phyloP scores from a whole-genome alignment of 2,797 vertebrate species.

The Myioborus miniatus region DNA sequence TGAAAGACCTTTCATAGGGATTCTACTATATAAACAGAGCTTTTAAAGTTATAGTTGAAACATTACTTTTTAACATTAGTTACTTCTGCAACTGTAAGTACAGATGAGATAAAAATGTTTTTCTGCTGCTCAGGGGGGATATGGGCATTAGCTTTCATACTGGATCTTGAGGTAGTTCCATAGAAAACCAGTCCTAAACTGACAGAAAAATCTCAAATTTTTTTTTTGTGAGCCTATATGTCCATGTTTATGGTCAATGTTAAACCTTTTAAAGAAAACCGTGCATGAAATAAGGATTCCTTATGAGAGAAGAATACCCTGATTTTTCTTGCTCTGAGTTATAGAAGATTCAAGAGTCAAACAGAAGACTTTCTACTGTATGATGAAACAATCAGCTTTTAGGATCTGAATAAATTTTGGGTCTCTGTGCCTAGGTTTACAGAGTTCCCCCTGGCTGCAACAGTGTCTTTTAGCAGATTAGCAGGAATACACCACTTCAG shows the following conservation, averaged over 20 bases:
- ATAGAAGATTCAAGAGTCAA: not conserved
- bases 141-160: not conserved
- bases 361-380: not conserved
- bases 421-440: not conserved
- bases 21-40: not conserved
- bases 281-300: not conserved
- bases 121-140: not conserved
- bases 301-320: not conserved
- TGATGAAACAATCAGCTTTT: not conserved
- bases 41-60: conserved; percentile 1
- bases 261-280: not conserved
- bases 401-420: not conserved
- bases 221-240: not conserved
- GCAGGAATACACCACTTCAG: not conserved
- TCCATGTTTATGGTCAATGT: not conserved
- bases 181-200: not conserved
- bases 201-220: not conserved
- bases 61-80: not conserved
- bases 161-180: not conserved
- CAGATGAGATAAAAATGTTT: not conserved
- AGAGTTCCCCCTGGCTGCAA: not conserved
- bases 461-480: not conserved
- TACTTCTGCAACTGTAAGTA: not conserved
- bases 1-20: conserved; percentile 36
- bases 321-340: not conserved